Base-by-base conservation (phyloP, 2,797 vertebrate genomes). In the Lutjanus argentimaculatus region DNA sequence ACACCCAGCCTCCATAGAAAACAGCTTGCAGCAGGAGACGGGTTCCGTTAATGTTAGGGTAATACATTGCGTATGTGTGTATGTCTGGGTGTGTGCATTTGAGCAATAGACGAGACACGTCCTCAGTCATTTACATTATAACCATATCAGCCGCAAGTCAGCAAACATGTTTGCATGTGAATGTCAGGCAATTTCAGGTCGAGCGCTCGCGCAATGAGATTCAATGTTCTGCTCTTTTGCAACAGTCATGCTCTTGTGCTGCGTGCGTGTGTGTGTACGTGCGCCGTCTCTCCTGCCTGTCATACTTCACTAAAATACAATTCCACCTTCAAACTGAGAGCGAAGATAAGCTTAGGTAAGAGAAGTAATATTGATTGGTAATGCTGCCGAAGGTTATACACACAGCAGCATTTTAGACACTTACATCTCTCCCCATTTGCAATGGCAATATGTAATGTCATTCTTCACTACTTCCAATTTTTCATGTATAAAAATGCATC, bases 321-420 rank as follows among this genome's bases (percentile, higher is more conserved):
- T 89, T 87, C 78, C 78, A 84, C 80, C 74, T 84, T 88, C 78
- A 82, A 84, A 86, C 79, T 21, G 70, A 74, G 83, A 90, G 81
- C 9, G 22, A 77, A 83, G 82, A 87, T 64, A 59, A 84, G 87
- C 91, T 88, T 43, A 79, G 90, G 77, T 80, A 70, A 79, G 88
- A 87, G 75, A 72, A 75, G 82, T 63, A 72, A 85, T 87, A 90
- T 88, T 89, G 91, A 91, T 92, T 89, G 78, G 85, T 84, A 67
- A 83, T 67, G 80, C 80, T 46, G 70, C 72, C 65, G 82, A 87
- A 89, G 85, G 87, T 88, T 87, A 78, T 52, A 64, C 73, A 80
- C 72, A 69, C 85, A 55, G 77, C 81, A 21, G 67, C 78, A 61
- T 77, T 84, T 88, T 57, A 82, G 79, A 82, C 86, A 77, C 86